Evolutionary conservation across 2,797 vertebrate genomes (phyloP).

Genomic region (Falco novaeseelandiae): DNA sequence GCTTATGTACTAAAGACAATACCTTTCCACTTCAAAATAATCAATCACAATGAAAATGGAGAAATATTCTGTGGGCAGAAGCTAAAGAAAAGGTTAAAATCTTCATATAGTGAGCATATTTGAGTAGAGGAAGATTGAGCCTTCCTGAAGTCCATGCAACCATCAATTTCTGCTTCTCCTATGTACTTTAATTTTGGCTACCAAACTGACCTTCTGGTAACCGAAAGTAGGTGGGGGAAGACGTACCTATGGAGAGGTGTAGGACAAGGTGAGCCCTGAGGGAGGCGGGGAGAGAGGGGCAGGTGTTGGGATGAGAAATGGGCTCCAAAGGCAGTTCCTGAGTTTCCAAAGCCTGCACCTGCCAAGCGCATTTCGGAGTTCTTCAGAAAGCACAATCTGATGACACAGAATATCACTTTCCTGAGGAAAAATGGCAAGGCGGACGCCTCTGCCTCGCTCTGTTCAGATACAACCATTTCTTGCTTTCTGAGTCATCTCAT

Average conservation of each 20-base stretch:
- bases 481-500: neutral
- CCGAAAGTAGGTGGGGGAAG: neutral
- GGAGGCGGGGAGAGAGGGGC: neutral
- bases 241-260: neutral
- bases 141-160: neutral
- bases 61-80: neutral
- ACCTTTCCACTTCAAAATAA: neutral
- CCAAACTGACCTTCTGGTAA: neutral
- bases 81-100: neutral
- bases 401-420: slow-evolving; percentile 26
- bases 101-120: neutral
- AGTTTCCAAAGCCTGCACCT: neutral
- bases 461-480: slow-evolving; percentile 18
- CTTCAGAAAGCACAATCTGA: neutral
- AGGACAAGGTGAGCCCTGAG: neutral
- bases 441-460: neutral
- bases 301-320: neutral
- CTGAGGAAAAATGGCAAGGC: slow-evolving; percentile 25
- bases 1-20: neutral
- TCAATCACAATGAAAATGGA: neutral
- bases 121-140: neutral
- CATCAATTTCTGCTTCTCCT: neutral
- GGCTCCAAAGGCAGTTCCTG: neutral
- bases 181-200: neutral
- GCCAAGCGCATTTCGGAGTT: slow-evolving; percentile 25